Evolutionary conservation across 2,888 invertebrate species (phyloP), one percentile per base, ranked within the genome.

Genomic region (Orthonychiurus folsomi): DNA sequence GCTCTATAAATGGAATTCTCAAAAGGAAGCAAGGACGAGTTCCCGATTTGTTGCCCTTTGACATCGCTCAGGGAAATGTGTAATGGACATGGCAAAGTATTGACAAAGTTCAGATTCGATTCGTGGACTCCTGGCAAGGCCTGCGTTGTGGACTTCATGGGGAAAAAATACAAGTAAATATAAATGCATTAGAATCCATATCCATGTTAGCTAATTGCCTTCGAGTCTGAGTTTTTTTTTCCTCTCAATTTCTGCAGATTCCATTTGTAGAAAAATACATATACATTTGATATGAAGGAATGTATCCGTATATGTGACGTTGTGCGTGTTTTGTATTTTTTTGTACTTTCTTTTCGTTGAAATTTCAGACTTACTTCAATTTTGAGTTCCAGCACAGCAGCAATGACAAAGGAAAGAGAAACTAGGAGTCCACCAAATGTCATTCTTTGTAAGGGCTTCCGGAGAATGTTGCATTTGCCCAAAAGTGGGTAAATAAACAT

Each of bases 21-120:
- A 52, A 21, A 21, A 9, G 52, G 52, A 58, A 15, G n/a, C 25
- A 56, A n/a, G 2, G 58, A 28, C 20, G 52, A 52, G 5, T 5
- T 9, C 3, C 9, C 3, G 20, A 52, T 12, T 23, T 9, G 2
- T 3, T 5, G 23, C 18, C 20, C 18, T n/a, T 59, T 50, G 20
- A 21, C 12, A 28, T 50, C 59, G 3, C 52, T 61, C 23, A 50
- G 62, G 24, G 37, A 57, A 5, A 80, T 64, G 20, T 71, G 79
- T 9, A 85, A 75, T 1, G 80, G 75, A 72, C 86, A 87, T 0
- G 80, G 81, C 18, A 85, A 75, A 0, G 84, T 82, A 74, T 86
- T 87, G 70, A 86, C 77, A 23, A 86, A 74, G 62, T 84, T 82
- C 56, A 86, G 70, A 0, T 84, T 82, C 0, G 83, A 56, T 48